phyloP scores from a whole-genome alignment of 2,113 vertebrate genomes.

The Calypte anna region DNA sequence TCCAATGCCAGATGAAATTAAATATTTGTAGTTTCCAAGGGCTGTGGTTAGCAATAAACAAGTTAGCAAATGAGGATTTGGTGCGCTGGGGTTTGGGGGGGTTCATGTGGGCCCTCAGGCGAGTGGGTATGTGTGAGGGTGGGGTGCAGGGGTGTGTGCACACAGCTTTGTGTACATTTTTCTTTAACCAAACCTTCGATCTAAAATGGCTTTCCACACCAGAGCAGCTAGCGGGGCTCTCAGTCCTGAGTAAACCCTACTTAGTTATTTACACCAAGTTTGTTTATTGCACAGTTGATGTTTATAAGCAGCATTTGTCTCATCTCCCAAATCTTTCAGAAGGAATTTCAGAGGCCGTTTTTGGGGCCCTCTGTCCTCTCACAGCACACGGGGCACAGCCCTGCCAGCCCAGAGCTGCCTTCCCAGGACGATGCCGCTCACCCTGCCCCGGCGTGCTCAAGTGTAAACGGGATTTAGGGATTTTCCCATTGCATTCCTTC shows the following conservation, averaged over 20 bases:
- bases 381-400: not conserved
- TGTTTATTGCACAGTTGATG: slow-evolving; percentile 66
- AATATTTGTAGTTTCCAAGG: slow-evolving; percentile 60
- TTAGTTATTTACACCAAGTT: slow-evolving; percentile 62
- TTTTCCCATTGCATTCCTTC: slow-evolving; percentile 16
- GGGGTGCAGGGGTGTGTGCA: not conserved
- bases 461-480: slow-evolving; percentile 28
- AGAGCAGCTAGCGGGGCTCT: not conserved
- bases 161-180: slow-evolving; percentile 10
- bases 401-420: not conserved
- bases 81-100: not conserved
- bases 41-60: slow-evolving; percentile 64
- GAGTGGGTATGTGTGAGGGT: slow-evolving; percentile 8
- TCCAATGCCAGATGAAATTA: slow-evolving; percentile 59
- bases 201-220: slow-evolving; percentile 30
- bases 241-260: not conserved
- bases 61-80: slow-evolving; percentile 33
- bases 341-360: slow-evolving; percentile 48
- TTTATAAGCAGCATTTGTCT: slow-evolving; percentile 61
- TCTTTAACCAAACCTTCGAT: slow-evolving; percentile 19
- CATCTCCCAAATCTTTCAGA: slow-evolving; percentile 41
- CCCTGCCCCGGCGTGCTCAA: accelerated
- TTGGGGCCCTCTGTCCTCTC: not conserved
- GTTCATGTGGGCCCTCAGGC: not conserved
- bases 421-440: accelerated